Evolutionary conservation across 2,797 vertebrate species (phyloP).

Genomic region (Premnoplex brunnescens): DNA sequence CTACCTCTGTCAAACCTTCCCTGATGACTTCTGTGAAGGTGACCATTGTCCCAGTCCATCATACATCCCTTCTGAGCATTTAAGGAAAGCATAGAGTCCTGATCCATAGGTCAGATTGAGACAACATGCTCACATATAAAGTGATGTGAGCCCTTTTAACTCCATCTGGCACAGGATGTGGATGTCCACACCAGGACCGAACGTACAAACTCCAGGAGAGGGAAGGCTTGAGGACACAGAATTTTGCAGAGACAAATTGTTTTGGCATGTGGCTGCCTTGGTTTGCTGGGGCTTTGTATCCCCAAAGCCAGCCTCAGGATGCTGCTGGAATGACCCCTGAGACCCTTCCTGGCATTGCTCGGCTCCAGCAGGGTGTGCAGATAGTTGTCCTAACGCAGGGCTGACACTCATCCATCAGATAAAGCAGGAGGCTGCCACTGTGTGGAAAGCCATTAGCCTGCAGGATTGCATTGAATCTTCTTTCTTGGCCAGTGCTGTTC

Average conservation of each 20-base stretch:
- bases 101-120: background rate
- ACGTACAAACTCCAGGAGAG: background rate
- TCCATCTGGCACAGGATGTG: background rate
- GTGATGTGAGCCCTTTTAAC: background rate
- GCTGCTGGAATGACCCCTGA: background rate
- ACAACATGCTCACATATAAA: background rate
- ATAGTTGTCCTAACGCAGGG: accelerated
- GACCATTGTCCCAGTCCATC: background rate
- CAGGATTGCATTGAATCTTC: background rate
- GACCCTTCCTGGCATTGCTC: background rate
- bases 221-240: too few species aligned
- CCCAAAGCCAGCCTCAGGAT: background rate
- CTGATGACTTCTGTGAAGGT: background rate
- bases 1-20: background rate
- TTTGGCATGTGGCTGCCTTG: background rate
- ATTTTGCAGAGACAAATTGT: background rate
- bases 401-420: background rate
- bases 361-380: background rate
- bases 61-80: background rate
- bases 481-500: background rate
- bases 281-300: background rate
- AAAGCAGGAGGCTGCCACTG: background rate
- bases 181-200: background rate
- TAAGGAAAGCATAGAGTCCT: background rate
- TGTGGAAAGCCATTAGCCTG: background rate